phyloP scores from a whole-genome alignment of 2,888 invertebrate genomes.

The Gisinianus flammeolus region DNA sequence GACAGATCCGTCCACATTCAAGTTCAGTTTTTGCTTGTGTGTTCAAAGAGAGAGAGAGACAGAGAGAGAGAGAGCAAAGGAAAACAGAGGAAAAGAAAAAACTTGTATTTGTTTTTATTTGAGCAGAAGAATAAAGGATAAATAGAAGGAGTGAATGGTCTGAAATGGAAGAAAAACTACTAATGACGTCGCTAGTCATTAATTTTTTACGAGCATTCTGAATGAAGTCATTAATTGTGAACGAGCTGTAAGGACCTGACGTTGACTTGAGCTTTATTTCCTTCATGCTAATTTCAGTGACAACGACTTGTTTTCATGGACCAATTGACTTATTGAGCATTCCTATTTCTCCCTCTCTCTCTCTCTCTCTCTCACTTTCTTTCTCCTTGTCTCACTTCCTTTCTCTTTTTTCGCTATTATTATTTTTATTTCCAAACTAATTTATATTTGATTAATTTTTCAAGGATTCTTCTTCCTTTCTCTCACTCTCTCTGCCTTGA shows the following conservation, averaged over 20 bases:
- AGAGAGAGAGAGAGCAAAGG: neutral
- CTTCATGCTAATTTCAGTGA: slow-evolving; percentile 27
- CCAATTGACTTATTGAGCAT: neutral
- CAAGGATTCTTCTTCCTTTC: neutral
- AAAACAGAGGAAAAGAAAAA: neutral
- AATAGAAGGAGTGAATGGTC: too few relatives aligned
- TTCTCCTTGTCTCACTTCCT: neutral
- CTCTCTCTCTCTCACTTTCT: neutral
- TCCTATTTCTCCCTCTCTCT: neutral
- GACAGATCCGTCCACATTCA: too few relatives aligned
- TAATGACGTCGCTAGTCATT: slow-evolving; percentile 35
- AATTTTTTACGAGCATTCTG: slow-evolving; percentile 27
- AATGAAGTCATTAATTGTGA: slow-evolving; percentile 30
- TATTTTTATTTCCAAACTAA: neutral
- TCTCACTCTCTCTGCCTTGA: too few relatives aligned
- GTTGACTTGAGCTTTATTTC: neutral
- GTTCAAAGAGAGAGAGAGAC: neutral
- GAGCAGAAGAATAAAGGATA: too few relatives aligned
- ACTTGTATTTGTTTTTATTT: too few relatives aligned
- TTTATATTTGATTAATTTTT: slow-evolving; percentile 1
- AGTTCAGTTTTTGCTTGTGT: too few relatives aligned
- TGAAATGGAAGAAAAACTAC: slow-evolving; percentile 11
- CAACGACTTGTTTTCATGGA: slow-evolving; percentile 12
- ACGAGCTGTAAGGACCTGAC: neutral
- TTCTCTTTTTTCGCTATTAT: too few relatives aligned